Evolutionary conservation across 2,888 invertebrate genomes (phyloP), one percentile per base, ranked within the genome.

Genomic region (Camponotus fellah): DNA sequence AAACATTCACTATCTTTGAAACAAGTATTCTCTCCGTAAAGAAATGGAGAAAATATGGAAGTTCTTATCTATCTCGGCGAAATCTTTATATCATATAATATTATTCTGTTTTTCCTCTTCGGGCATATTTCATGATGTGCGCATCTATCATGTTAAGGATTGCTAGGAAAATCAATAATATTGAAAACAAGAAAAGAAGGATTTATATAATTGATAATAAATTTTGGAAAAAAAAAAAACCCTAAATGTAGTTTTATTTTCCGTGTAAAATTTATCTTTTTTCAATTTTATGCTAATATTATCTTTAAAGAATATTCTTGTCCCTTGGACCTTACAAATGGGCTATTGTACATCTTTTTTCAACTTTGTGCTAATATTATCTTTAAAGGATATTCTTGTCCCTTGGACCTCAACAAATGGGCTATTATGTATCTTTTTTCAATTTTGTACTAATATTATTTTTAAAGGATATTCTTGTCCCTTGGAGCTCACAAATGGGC

Each of bases 41-140:
- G 64, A 75, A 46, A 64, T 14, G 34, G 46, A 75, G 75, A 75
- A 75, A 75, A 75, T 75, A 64, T 75, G 14, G 21, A 75, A 75
- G 75, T 75, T 75, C 64, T 75, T 75, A 75, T 49, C 34, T 75
- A 75, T 75, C 74, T 62, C 46, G 17, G 46, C 21, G 34, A 64
- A 64, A 64, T 64, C 75, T 75, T 75, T 64, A 75, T 75, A 64
- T 75, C 75, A 64, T 60, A 75, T 75, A 75, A 75, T 75, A 64
- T 75, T 75, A 75, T 75, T 75, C 64, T 75, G 75, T 75, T 75
- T 46, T n/a, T 46, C 14, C 32, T 64, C 46, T 64, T 34, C 34
- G 6, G 46, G 21, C 64, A 37, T 49, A 46, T 75, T 64, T 75
- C 75, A n/a, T 46, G 34, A 58, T 12, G 64, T 49, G 46, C 34